Evolutionary conservation across 2,797 vertebrate genomes (phyloP).

Genomic region (Cyprinodon diabolis): DNA sequence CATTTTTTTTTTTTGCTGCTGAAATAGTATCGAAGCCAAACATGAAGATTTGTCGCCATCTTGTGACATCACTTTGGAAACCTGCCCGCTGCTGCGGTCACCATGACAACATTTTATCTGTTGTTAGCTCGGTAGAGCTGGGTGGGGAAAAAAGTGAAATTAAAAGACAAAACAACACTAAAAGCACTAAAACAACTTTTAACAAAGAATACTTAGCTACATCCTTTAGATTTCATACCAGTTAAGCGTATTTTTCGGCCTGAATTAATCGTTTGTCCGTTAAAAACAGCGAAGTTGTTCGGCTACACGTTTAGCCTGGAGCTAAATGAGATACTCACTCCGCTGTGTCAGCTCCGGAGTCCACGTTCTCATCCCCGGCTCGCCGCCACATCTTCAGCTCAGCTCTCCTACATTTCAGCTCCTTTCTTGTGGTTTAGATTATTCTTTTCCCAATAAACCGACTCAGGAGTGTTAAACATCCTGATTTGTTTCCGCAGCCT

Average conservation of each 20-base stretch:
- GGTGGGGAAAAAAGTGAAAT: conserved; percentile 12
- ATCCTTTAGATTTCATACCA: background rate
- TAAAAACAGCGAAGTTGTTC: conserved; percentile 24
- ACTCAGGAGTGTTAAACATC: conserved; percentile 41
- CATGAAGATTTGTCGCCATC: conserved; percentile 71
- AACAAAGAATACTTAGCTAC: too few species aligned
- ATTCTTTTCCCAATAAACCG: conserved; percentile 6
- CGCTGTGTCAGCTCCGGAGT: conserved; percentile 77
- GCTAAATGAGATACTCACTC: conserved; percentile 75
- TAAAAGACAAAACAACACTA: background rate
- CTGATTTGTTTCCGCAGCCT: conserved; percentile 29
- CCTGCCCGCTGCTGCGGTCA: conserved; percentile 50
- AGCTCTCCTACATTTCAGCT: conserved; percentile 11
- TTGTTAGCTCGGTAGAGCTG: conserved; percentile 46
- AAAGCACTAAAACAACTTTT: background rate
- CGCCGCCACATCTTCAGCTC: conserved; percentile 55
- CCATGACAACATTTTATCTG: conserved; percentile 76
- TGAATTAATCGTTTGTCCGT: conserved; percentile 13
- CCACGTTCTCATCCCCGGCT: conserved; percentile 68
- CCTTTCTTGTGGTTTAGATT: background rate
- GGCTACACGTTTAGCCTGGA: conserved; percentile 46
- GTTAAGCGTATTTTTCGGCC: background rate
- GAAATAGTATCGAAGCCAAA: background rate
- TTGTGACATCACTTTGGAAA: conserved; percentile 62
- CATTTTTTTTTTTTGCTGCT: too few species aligned